Evolutionary conservation across 2,888 invertebrate species (phyloP).

Genomic region (Athetis lepigone): DNA sequence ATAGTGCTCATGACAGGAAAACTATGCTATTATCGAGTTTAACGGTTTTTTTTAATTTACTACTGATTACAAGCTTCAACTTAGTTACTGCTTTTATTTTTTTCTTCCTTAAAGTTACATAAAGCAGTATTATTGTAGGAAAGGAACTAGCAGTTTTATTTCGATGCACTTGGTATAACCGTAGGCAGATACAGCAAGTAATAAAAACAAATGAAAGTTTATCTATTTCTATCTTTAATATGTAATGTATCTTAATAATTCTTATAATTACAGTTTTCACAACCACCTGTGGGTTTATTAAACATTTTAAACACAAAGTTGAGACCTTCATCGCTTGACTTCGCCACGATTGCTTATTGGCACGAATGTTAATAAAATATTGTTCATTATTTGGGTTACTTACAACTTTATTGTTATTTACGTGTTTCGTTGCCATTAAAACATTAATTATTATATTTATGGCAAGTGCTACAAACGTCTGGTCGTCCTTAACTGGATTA

Average conservation of each 20-base stretch:
- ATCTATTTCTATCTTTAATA: conserved; percentile 4
- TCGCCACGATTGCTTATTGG: conserved; percentile 39
- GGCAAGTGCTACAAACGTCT: conserved; percentile 25
- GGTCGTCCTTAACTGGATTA: conserved; percentile 53
- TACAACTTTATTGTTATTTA: conserved; percentile 34
- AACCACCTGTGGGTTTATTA: conserved; percentile 43
- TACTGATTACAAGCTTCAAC: conserved; percentile 32
- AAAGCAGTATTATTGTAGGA: not conserved
- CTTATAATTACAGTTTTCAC: conserved; percentile 19
- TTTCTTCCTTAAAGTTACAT: not conserved
- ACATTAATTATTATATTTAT: conserved; percentile 41
- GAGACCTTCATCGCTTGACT: conserved; percentile 48
- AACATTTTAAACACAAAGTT: conserved; percentile 30
- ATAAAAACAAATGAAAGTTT: conserved; percentile 9
- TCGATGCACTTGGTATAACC: not conserved
- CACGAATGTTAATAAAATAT: conserved; percentile 51
- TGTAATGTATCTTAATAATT: conserved; percentile 9
- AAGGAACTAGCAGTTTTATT: not conserved
- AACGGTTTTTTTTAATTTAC: conserved; percentile 62
- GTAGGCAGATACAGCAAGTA: not conserved
- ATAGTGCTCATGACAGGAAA: conserved; percentile 66
- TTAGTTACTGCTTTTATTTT: conserved; percentile 2
- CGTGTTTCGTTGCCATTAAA: conserved; percentile 25
- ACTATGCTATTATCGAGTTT: conserved; percentile 67
- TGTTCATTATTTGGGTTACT: conserved; percentile 44